Evolutionary conservation across 2,888 invertebrate genomes (phyloP), one percentile per base, ranked within the genome.

Genomic region (Lasioglossum calceatum): DNA sequence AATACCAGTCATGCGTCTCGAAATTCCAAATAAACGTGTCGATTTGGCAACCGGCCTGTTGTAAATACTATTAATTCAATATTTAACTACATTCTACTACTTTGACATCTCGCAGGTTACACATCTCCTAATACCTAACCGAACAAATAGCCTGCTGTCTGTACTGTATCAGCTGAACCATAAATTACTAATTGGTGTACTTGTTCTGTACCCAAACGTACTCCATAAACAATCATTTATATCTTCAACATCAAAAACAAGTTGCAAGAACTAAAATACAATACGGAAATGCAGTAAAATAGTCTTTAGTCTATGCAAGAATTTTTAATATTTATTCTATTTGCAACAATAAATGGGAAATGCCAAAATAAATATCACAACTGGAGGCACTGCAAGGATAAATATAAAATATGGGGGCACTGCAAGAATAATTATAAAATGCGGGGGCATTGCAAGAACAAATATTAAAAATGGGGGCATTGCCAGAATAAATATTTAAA

Each of bases 31-130:
- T 42, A 44, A 58, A 77, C 64, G 61, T 32, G 27, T 61, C 32
- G 36, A 14, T 64, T 77, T 77, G 76, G 76, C 76, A 77, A 19
- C n/a, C 32, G 12, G 32, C 76, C 42, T n/a, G 23, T 27, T 32
- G 10, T 19, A n/a, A 64, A 77, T 42, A 44, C 61, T 32, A 64
- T 64, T 77, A 44, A 42, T 42, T n/a, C 42, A 10, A 19, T 77
- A 64, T 64, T 64, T 64, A 32, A 44, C 42, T 27, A 44, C 76
- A 50, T 61, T 77, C 42, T 77, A 77, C 32, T 23, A 64, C 42
- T 19, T 61, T 64, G 61, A 32, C 61, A 27, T 16, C 10, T 10
- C 5, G 32, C 32, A 2, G 12, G 14, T 64, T 64, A 27, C 16
- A 16, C 16, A 5, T 64, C 12, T 64, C 0, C 16, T 64, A 64